These are phyloP conservation scores for Tetraneura akinire DNA, from an alignment of 1,140 invertebrate species.

Conservation along the genomic window DNA sequence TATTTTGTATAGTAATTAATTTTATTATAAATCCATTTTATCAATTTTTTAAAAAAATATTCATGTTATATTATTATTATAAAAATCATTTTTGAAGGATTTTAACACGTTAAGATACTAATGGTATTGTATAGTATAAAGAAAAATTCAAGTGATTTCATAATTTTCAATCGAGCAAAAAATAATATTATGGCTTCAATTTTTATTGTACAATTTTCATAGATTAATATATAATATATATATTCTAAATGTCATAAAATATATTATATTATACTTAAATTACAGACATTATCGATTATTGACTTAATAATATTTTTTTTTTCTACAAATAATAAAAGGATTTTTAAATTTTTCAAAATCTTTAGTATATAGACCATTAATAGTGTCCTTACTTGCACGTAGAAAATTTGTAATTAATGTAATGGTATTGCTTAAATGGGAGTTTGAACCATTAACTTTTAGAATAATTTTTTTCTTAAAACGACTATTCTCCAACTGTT, in stretches of 20 bases:
- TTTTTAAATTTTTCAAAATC: slow-evolving; percentile 36
- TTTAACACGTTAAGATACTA: no score
- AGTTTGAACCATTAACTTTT: slow-evolving; percentile 38
- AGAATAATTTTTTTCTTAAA: slow-evolving; percentile 31
- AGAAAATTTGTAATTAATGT: slow-evolving; percentile 44
- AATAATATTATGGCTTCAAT: no score
- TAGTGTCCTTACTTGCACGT: slow-evolving; percentile 30
- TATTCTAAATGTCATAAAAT: neutral
- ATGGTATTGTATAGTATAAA: no score
- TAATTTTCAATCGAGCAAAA: no score
- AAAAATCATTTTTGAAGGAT: no score
- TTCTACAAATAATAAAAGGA: slow-evolving; percentile 2
- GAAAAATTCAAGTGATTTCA: no score
- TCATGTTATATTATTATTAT: no score
- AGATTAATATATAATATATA: neutral
- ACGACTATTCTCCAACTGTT: slow-evolving; percentile 25
- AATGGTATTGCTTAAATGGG: slow-evolving; percentile 37
- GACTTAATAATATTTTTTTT: slow-evolving; percentile 12
- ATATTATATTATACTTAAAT: neutral
- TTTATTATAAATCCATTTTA: no score
- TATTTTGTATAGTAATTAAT: no score
- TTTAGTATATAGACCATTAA: slow-evolving; percentile 17
- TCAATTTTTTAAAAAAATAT: no score
- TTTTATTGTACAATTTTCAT: no score
- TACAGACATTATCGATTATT: neutral